Evolutionary conservation across 1,140 invertebrate genomes (phyloP).

Genomic region (Brachionus calyciflorus): DNA sequence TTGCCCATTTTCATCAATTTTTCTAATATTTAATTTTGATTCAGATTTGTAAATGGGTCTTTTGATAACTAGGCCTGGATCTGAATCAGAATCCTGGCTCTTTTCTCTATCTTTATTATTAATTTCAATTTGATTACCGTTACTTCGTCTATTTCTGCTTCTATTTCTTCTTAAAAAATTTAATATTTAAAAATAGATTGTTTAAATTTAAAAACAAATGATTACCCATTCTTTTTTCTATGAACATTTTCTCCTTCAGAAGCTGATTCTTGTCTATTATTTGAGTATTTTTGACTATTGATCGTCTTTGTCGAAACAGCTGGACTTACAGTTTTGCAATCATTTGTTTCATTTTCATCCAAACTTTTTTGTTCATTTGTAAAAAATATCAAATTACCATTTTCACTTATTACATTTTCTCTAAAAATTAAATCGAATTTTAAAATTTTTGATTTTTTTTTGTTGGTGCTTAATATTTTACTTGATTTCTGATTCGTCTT

Average conservation of each 20-base stretch:
- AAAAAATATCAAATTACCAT: slow-evolving; percentile 21
- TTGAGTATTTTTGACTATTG: not conserved
- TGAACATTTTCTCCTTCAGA: slow-evolving; percentile 29
- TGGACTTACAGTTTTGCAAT: not conserved
- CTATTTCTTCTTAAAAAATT: not conserved
- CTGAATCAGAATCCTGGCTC: not conserved
- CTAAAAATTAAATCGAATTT: slow-evolving; percentile 1
- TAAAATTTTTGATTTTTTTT: not conserved
- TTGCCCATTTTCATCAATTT: not conserved
- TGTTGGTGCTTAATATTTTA: too few relatives aligned
- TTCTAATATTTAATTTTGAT: not conserved
- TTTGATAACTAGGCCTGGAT: slow-evolving; percentile 1
- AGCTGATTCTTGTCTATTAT: not conserved
- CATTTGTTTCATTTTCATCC: not conserved
- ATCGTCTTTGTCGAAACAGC: not conserved
- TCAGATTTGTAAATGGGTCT: slow-evolving; percentile 1
- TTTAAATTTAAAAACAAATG: not conserved
- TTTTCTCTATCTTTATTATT: not conserved
- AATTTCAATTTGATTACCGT: not conserved
- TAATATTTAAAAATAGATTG: not conserved
- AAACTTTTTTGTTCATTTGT: too few relatives aligned
- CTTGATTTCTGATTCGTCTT: not conserved
- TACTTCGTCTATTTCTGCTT: slow-evolving; percentile 11
- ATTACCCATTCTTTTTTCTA: slow-evolving; percentile 9
- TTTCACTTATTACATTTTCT: slow-evolving; percentile 6